phyloP scores from a whole-genome alignment of 2,113 vertebrate species.

The Phaethornis superciliosus region DNA sequence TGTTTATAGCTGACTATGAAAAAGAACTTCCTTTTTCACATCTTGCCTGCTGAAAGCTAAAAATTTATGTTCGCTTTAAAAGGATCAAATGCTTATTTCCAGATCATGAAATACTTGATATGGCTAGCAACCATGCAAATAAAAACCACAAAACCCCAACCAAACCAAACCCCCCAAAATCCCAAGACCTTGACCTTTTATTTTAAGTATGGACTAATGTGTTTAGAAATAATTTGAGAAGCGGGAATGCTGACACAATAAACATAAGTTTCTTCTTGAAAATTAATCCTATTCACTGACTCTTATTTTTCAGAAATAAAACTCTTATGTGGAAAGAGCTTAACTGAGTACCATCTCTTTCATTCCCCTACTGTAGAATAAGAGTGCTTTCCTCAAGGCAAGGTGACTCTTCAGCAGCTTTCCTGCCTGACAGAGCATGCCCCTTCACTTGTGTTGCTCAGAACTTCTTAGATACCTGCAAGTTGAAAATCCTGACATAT shows the following conservation, averaged over 20 bases:
- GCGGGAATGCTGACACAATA: background rate
- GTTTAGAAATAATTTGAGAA: background rate
- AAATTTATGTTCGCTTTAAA: background rate
- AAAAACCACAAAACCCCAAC: background rate
- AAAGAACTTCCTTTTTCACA: background rate
- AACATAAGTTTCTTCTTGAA: background rate
- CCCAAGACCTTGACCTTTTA: background rate
- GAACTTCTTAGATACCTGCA: background rate
- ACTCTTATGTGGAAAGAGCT: background rate
- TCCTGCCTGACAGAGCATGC: background rate
- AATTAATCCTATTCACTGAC: background rate
- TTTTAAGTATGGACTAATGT: background rate
- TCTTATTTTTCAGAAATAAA: background rate
- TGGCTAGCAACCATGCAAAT: background rate
- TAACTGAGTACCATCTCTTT: background rate
- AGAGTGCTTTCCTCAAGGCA: background rate
- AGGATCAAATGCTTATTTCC: background rate
- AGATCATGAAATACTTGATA: background rate
- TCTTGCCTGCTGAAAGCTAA: background rate
- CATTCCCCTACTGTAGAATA: background rate
- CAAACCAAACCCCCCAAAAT: background rate
- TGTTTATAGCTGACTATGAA: background rate
- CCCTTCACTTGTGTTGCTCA: background rate
- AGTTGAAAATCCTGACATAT: background rate
- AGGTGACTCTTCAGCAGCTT: background rate